Percentiles rank a stretch among this genome's conserved stretches.
These are phyloP conservation scores for Lasioglossum figueresi DNA, from an alignment of 2,888 invertebrate species.

Conservation along the genomic window DNA sequence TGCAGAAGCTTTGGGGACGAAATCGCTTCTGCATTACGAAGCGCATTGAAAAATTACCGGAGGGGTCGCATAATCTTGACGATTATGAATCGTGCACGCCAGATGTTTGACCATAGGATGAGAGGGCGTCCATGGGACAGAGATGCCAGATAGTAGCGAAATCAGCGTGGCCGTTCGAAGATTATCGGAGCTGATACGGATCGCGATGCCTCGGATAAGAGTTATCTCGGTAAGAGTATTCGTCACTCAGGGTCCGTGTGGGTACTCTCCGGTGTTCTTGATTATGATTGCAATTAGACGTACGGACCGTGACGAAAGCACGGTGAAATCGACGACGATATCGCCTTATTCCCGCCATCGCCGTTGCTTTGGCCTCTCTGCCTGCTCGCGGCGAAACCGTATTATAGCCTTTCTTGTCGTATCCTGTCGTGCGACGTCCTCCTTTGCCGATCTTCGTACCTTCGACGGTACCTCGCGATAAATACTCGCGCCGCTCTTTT, in stretches of 20 bases:
- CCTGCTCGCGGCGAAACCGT: slow-evolving; percentile 78
- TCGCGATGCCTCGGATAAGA: neutral
- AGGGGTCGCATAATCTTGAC: neutral
- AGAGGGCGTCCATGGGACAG: neutral
- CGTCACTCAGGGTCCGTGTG: neutral
- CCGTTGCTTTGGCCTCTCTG: slow-evolving; percentile 82
- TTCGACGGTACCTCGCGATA: slow-evolving; percentile 60
- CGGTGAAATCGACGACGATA: slow-evolving; percentile 48
- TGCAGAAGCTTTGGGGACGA: neutral
- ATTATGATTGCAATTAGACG: slow-evolving; percentile 39
- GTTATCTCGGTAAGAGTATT: neutral
- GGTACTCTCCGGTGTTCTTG: neutral
- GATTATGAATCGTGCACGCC: neutral
- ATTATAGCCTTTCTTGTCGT: slow-evolving; percentile 77
- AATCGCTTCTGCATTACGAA: neutral
- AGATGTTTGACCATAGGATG: neutral
- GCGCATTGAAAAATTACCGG: neutral
- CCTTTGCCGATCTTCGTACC: slow-evolving; percentile 51
- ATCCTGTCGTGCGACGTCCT: slow-evolving; percentile 64
- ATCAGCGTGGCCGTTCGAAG: neutral
- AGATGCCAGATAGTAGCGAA: neutral
- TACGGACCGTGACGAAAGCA: slow-evolving; percentile 30
- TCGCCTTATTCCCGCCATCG: slow-evolving; percentile 38
- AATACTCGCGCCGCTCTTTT: slow-evolving; percentile 66
- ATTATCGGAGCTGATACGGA: neutral